Evolutionary conservation across 2,888 invertebrate species (phyloP).

Genomic region (Asteroscopus sphinx): DNA sequence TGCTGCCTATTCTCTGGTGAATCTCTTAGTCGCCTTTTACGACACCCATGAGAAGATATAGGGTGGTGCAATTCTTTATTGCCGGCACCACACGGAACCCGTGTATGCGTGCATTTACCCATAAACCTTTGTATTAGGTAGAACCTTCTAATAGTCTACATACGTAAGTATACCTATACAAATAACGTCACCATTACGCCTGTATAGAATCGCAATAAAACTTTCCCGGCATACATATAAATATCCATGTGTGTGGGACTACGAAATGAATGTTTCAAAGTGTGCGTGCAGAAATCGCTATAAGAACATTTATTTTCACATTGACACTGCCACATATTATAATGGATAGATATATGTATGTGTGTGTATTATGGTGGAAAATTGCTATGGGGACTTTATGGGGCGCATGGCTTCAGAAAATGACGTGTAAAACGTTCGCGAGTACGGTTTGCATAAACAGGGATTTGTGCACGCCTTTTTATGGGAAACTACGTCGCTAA

Average conservation of each 20-base stretch:
- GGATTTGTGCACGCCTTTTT: slow-evolving; percentile 43
- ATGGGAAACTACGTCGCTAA: slow-evolving; percentile 26
- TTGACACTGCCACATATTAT: slow-evolving; percentile 3
- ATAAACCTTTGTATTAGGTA: slow-evolving; percentile 4
- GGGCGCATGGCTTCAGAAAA: slow-evolving; percentile 56
- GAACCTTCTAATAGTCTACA: slow-evolving; percentile 7
- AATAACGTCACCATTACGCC: slow-evolving; percentile 40
- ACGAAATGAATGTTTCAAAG: neutral
- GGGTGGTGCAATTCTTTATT: too few relatives aligned
- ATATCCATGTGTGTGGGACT: slow-evolving; percentile 1
- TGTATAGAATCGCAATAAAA: slow-evolving; percentile 29
- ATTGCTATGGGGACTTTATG: slow-evolving; percentile 57
- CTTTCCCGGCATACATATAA: slow-evolving; percentile 7
- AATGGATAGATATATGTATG: slow-evolving; percentile 1
- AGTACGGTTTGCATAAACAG: slow-evolving; percentile 56
- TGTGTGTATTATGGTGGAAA: slow-evolving; percentile 56
- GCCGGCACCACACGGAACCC: too few relatives aligned
- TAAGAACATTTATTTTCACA: slow-evolving; percentile 12
- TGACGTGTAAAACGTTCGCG: slow-evolving; percentile 56
- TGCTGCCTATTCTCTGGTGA: too few relatives aligned
- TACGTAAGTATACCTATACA: neutral
- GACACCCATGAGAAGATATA: too few relatives aligned
- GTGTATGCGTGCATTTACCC: neutral
- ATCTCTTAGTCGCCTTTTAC: too few relatives aligned
- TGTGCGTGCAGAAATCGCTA: slow-evolving; percentile 19